Conservation (phyloP, 2,797 vertebrate genomes). For the Anabacerthia variegaticeps region DNA sequence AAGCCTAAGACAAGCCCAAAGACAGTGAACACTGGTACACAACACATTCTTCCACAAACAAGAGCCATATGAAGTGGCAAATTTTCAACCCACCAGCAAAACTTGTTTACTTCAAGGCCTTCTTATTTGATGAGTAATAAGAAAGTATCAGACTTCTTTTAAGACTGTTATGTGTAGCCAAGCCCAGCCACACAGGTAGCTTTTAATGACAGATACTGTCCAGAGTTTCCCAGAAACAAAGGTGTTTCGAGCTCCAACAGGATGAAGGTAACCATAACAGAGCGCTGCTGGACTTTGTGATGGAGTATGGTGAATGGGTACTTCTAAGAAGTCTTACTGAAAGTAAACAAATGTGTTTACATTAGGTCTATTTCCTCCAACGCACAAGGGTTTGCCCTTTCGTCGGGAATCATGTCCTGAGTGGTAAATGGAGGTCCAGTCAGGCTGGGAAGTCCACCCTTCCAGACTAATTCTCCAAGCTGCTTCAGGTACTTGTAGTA, state of each 20-base stretch:
- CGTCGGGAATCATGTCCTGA: neutral
- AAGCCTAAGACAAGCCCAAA: neutral
- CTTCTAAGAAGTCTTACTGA: neutral
- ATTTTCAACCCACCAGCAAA: neutral
- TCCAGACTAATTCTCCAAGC: neutral
- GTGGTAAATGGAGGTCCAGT: rapidly evolving
- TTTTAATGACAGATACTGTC: neutral
- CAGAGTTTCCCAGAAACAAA: neutral
- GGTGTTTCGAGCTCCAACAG: rapidly evolving
- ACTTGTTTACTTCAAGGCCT: neutral
- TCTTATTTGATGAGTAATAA: neutral
- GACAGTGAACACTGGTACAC: neutral
- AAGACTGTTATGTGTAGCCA: neutral
- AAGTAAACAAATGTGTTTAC: neutral
- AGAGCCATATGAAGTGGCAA: neutral
- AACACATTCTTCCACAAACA: neutral
- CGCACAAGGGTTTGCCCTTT: rapidly evolving
- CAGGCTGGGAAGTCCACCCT: neutral
- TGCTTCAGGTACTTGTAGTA: neutral
- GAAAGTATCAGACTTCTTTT: neutral
- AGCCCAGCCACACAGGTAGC: neutral
- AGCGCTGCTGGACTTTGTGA: neutral
- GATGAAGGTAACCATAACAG: neutral
- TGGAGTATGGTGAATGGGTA: neutral
- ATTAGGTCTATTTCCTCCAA: neutral